Conservation (phyloP, 2,113 vertebrate genomes). For the Butorides virescens region DNA sequence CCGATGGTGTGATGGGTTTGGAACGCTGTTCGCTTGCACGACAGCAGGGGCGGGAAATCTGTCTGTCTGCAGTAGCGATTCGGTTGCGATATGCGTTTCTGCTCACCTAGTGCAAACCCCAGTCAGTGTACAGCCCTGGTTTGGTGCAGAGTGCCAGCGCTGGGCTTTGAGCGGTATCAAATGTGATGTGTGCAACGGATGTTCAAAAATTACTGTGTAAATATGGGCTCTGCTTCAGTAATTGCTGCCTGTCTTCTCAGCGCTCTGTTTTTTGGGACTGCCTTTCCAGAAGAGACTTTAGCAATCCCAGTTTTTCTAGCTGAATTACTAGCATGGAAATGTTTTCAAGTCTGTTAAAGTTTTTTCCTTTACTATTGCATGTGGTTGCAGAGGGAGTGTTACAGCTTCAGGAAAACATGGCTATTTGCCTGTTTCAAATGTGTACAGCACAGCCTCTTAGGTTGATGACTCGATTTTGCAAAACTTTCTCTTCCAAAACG, state of each 20-base stretch:
- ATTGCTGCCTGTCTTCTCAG: background rate
- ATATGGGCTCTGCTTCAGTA: background rate
- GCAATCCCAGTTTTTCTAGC: background rate
- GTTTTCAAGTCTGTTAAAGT: background rate
- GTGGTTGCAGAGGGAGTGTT: background rate
- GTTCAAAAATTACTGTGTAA: background rate
- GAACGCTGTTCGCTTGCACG: rapidly evolving
- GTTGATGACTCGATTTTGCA: background rate
- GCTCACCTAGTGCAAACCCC: background rate
- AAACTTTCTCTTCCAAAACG: background rate
- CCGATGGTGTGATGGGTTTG: background rate
- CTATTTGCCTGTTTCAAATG: background rate
- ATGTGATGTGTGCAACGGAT: background rate
- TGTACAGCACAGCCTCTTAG: background rate
- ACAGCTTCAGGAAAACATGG: background rate
- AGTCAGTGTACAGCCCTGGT: rapidly evolving
- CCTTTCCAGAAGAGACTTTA: background rate
- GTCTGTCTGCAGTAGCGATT: background rate
- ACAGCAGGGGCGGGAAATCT: background rate
- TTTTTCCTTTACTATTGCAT: background rate
- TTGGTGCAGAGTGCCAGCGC: background rate
- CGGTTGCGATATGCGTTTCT: rapidly evolving
- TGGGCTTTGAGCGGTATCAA: rapidly evolving
- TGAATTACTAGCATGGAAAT: background rate
- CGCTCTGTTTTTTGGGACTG: background rate